phyloP scores from a whole-genome alignment of 2,797 vertebrate genomes.

The Luscinia megarhynchos region DNA sequence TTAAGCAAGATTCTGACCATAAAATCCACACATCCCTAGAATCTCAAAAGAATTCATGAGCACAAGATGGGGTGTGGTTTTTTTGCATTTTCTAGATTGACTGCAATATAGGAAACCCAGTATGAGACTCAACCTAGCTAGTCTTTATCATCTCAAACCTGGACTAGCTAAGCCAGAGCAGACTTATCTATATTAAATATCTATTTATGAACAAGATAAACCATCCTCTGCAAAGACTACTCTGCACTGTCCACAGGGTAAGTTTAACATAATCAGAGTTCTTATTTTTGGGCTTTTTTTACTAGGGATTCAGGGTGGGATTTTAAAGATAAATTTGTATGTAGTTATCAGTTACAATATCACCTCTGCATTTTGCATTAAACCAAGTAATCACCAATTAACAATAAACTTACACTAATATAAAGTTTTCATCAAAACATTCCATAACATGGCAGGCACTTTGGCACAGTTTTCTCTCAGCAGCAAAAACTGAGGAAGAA shows the following conservation, averaged over 20 bases:
- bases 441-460: neutral
- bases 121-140: neutral
- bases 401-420: neutral
- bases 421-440: neutral
- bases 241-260: neutral
- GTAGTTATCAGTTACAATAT: neutral
- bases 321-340: neutral
- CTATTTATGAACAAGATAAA: neutral
- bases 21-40: neutral
- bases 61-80: accelerated
- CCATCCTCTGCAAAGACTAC: neutral
- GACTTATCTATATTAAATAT: neutral
- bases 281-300: neutral
- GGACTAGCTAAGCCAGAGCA: neutral
- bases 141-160: neutral
- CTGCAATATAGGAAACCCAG: neutral
- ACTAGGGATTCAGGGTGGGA: neutral
- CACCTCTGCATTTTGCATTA: neutral
- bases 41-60: neutral
- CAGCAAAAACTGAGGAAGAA: neutral
- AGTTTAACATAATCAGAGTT: neutral
- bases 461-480: neutral
- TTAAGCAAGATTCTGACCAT: neutral
- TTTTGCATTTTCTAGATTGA: neutral
- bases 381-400: neutral